Evolutionary conservation across 92 coral and sea anemone genomes (phyloP).

Genomic region (Epizoanthus rinbou): DNA sequence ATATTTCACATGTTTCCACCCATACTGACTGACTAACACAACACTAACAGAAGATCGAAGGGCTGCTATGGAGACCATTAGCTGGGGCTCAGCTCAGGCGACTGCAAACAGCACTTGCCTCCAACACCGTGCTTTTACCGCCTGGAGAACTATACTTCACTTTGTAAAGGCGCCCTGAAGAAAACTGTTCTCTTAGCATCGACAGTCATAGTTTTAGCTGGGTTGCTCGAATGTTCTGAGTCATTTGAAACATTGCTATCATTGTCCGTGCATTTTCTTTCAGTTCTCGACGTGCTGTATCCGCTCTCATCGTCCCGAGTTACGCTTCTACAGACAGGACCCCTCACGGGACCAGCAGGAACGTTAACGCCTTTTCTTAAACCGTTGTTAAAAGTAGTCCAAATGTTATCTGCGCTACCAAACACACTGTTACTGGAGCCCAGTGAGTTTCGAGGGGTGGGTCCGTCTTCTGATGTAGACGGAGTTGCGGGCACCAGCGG

Average conservation of each 20-base stretch:
- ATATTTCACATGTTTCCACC: no score
- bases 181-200: constrained; percentile 51
- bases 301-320: constrained; percentile 32
- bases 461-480: constrained; percentile 67
- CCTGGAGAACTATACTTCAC: constrained; percentile 52
- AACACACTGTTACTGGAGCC: constrained; percentile 76
- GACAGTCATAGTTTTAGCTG: constrained; percentile 29
- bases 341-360: neutral
- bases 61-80: no score
- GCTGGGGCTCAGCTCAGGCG: neutral
- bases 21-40: no score
- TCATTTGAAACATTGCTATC: constrained; percentile 29
- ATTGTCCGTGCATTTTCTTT: neutral
- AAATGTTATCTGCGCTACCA: constrained; percentile 61
- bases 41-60: no score
- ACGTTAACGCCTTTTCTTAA: neutral
- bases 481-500: constrained; percentile 75
- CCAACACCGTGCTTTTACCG: no score
- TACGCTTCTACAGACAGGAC: constrained; percentile 5
- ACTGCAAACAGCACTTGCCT: neutral
- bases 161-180: constrained; percentile 60
- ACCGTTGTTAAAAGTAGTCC: constrained; percentile 14
- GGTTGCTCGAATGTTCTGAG: constrained; percentile 36
- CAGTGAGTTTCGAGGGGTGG: constrained; percentile 78
- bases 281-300: constrained; percentile 28